Evolutionary conservation across 1,140 invertebrate species (phyloP), one percentile per base, ranked within the genome.

Genomic region (Aricia agestis): DNA sequence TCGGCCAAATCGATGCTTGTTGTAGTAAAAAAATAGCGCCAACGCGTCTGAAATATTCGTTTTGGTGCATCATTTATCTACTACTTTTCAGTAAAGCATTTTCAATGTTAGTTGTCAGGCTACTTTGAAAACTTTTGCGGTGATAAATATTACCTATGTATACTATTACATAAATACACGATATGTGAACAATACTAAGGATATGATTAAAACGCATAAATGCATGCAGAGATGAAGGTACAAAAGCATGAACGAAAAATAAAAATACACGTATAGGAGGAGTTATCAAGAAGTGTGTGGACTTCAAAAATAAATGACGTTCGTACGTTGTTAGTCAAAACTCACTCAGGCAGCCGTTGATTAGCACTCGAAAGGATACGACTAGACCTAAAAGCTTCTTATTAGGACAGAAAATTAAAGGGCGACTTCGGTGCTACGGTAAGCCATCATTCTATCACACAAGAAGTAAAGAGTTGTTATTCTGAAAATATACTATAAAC

Each of bases 301-400:
- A 91, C 89, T 91, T 91, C 89, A 91, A 91, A 91, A 91, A 91
- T 91, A 91, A 91, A 91, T 88, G 75, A 82, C 82, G 80, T 86
- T 78, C 79, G 78, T 78, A 78, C 68, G 70, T 76, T 78, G 87
- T 90, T 90, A 91, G 87, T 90, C 72, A 79, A 87, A 91, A 85
- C 87, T 89, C 89, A 91, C 89, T 91, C 89, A 91, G 89, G 89
- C 89, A 91, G 89, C 89, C 84, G 79, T 89, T 81, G 87, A 86
- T 91, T 91, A 91, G 86, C 85, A 88, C 82, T 85, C 80, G 74
- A 77, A 76, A 82, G 76, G 82, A 72, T 81, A 79, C 76, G 76
- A 74, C 78, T 83, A 82, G 70, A 79, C 75, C 78, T 79, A 77
- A 76, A 81, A 83, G 80, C 80, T 76, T 78, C 79, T 74, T 78